phyloP scores from a whole-genome alignment of 2,113 vertebrate species.

The Balaenoptera acutorostrata region DNA sequence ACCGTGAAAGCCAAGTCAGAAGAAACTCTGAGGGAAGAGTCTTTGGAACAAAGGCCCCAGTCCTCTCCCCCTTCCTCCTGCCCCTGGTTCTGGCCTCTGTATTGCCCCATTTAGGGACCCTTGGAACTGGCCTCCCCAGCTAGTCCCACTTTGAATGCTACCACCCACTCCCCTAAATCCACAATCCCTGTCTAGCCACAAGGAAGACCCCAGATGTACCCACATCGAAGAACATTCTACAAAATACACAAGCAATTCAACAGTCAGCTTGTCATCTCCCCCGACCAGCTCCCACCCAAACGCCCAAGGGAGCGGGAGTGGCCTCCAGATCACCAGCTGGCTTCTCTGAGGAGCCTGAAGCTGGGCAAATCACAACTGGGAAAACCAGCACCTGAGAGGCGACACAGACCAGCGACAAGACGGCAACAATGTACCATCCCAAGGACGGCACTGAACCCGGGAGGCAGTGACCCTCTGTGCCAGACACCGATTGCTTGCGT shows the following conservation, averaged over 20 bases:
- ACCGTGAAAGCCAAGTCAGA: not conserved
- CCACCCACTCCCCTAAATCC: too few relatives aligned
- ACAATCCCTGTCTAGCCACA: rapidly evolving
- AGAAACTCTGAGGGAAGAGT: not conserved
- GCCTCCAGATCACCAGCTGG: rapidly evolving
- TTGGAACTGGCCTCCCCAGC: not conserved
- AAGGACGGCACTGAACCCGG: not conserved
- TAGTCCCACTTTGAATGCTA: not conserved
- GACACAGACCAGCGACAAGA: rapidly evolving
- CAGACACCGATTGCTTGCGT: rapidly evolving
- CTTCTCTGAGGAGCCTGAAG: not conserved
- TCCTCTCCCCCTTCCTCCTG: not conserved
- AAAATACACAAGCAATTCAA: rapidly evolving
- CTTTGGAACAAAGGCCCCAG: not conserved
- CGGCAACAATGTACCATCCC: not conserved
- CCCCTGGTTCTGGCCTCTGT: not conserved
- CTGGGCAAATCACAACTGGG: too few relatives aligned
- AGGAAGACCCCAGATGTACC: not conserved
- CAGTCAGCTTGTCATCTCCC: not conserved
- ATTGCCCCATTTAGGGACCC: too few relatives aligned
- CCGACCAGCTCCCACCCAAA: not conserved
- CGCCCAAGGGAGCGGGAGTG: rapidly evolving
- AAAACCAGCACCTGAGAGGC: not conserved
- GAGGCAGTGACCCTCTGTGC: not conserved
- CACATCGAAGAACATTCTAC: not conserved